Evolutionary conservation across 2,888 invertebrate genomes (phyloP).

Genomic region (Xestobium rufovillosum): DNA sequence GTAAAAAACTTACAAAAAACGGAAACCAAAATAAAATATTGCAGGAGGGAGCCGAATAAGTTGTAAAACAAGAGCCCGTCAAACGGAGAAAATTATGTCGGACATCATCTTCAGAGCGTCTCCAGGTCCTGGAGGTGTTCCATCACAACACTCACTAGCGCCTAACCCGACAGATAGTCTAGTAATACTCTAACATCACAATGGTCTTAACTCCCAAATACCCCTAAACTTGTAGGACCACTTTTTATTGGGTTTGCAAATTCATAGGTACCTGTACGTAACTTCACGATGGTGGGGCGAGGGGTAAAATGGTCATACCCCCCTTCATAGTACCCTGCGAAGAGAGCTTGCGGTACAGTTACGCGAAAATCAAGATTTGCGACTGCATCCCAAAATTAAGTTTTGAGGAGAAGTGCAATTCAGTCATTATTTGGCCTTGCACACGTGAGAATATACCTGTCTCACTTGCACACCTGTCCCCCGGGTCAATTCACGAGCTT

Average conservation of each 20-base stretch:
- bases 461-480: too few relatives aligned
- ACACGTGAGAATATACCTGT: too few relatives aligned
- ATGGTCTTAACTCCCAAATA: slow-evolving; percentile 38
- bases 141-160: slow-evolving; percentile 27
- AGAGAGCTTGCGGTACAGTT: slow-evolving; percentile 36
- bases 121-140: neutral
- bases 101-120: neutral
- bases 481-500: too few relatives aligned
- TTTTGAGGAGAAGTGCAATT: too few relatives aligned
- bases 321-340: slow-evolving; percentile 30
- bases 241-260: slow-evolving; percentile 57
- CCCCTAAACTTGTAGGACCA: slow-evolving; percentile 55
- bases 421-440: too few relatives aligned
- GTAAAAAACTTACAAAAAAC: too few relatives aligned
- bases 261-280: slow-evolving; percentile 50
- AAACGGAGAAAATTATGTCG: too few relatives aligned
- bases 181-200: slow-evolving; percentile 45
- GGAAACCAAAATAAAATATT: too few relatives aligned
- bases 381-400: slow-evolving; percentile 24
- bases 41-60: too few relatives aligned
- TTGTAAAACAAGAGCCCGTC: too few relatives aligned
- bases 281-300: slow-evolving; percentile 27
- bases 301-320: slow-evolving; percentile 30
- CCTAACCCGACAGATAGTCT: slow-evolving; percentile 44
- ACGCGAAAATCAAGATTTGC: slow-evolving; percentile 42